Conservation (phyloP, 2,113 vertebrate genomes). For the Hippolais icterina region DNA sequence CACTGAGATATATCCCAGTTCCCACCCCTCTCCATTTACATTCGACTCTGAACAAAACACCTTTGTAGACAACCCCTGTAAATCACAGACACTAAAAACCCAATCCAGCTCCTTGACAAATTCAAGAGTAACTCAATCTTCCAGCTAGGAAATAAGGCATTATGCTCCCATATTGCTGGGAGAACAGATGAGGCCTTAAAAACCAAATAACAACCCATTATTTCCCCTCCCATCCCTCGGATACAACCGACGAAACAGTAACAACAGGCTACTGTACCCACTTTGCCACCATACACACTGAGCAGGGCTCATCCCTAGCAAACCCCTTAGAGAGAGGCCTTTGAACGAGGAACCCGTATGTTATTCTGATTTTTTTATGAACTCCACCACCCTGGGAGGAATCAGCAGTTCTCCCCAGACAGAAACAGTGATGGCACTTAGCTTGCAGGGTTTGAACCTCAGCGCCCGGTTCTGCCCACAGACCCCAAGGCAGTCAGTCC, state of each 20-base stretch:
- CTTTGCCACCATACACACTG: neutral
- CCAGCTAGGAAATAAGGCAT: neutral
- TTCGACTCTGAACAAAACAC: neutral
- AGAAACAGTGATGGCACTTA: accelerated
- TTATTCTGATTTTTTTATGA: neutral
- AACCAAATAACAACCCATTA: neutral
- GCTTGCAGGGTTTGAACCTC: neutral
- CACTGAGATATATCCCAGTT: neutral
- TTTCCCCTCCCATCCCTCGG: neutral
- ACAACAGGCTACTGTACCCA: neutral
- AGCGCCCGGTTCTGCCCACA: neutral
- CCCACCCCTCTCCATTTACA: neutral
- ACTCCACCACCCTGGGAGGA: neutral
- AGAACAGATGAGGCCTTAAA: conserved; percentile 9
- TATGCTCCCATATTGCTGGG: neutral
- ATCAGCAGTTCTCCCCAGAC: neutral
- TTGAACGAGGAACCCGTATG: neutral
- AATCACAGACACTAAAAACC: neutral
- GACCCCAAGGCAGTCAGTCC: neutral
- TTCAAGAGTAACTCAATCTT: neutral
- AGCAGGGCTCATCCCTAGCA: neutral
- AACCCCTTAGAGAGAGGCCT: neutral
- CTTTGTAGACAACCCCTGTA: neutral
- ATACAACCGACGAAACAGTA: neutral
- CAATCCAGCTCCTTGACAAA: neutral